phyloP scores from a whole-genome alignment of 2,888 invertebrate genomes.

The Orthosia gothica region DNA sequence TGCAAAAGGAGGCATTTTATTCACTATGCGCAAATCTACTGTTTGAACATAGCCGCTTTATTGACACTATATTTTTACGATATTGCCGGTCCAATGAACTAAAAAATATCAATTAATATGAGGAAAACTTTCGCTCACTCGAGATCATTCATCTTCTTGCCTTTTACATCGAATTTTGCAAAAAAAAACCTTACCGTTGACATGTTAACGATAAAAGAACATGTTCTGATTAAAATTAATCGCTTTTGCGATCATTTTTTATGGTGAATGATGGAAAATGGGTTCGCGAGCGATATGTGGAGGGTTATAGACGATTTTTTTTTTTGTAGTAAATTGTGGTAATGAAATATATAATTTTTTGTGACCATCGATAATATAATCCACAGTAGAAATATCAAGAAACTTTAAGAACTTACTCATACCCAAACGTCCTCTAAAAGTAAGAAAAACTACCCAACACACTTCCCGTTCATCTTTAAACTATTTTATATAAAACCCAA shows the following conservation, averaged over 20 bases:
- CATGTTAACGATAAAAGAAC: constrained; percentile 72
- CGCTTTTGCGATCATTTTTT: constrained; percentile 54
- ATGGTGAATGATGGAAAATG: constrained; percentile 52
- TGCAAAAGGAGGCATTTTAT: constrained; percentile 35
- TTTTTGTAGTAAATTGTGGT: background rate
- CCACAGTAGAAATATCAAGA: background rate
- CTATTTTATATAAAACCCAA: constrained; percentile 63
- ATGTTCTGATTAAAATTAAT: constrained; percentile 71
- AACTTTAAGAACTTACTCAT: background rate
- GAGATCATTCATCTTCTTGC: constrained; percentile 72
- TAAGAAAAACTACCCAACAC: constrained; percentile 18
- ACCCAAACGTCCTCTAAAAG: constrained; percentile 48
- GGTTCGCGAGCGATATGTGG: constrained; percentile 1
- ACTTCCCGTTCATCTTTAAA: constrained; percentile 61
- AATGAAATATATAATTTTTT: background rate
- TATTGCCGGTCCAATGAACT: constrained; percentile 61
- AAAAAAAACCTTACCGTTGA: constrained; percentile 67
- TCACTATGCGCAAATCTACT: constrained; percentile 51
- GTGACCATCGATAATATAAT: background rate
- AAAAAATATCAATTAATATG: constrained; percentile 74
- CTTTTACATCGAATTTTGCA: constrained; percentile 66
- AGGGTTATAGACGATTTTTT: background rate
- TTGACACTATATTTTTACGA: constrained; percentile 63
- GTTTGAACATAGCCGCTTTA: constrained; percentile 54
- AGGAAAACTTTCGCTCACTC: constrained; percentile 69